Conservation (phyloP, 1,140 invertebrate species). For the Tyrophagus putrescentiae region DNA sequence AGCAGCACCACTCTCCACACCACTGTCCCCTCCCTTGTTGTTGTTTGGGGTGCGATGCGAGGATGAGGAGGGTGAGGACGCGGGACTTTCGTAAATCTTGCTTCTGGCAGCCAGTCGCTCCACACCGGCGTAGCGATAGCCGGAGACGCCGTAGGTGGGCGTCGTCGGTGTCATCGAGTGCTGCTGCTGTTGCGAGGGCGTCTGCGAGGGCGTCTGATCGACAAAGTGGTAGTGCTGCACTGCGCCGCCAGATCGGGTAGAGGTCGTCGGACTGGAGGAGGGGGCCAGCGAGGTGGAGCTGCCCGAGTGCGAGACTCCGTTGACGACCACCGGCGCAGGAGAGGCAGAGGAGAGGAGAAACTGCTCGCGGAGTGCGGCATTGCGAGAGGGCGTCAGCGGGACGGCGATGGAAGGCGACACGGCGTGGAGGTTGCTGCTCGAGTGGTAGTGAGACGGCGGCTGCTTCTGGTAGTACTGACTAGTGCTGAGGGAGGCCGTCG, state of each 20-base stretch:
- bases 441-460: neutral
- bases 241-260: too few species aligned
- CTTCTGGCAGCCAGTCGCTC: constrained; percentile 52
- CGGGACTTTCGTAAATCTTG: constrained; percentile 38
- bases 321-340: too few species aligned
- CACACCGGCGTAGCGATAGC: constrained; percentile 45
- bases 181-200: neutral
- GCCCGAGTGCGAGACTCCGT: too few species aligned
- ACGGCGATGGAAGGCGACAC: neutral
- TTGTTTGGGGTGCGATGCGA: neutral
- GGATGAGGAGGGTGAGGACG: neutral
- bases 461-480: too few species aligned
- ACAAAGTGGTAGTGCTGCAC: too few species aligned
- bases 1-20: neutral
- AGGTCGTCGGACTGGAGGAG: neutral
- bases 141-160: neutral
- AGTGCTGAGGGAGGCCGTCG: too few species aligned
- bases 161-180: neutral
- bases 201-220: neutral
- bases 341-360: neutral
- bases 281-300: neutral
- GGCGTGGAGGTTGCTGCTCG: neutral
- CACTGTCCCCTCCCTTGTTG: neutral
- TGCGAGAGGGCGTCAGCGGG: neutral
- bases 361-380: constrained; percentile 9